These are phyloP conservation scores for Euwallacea similis DNA, from an alignment of 1,140 invertebrate species.

Conservation along the genomic window DNA sequence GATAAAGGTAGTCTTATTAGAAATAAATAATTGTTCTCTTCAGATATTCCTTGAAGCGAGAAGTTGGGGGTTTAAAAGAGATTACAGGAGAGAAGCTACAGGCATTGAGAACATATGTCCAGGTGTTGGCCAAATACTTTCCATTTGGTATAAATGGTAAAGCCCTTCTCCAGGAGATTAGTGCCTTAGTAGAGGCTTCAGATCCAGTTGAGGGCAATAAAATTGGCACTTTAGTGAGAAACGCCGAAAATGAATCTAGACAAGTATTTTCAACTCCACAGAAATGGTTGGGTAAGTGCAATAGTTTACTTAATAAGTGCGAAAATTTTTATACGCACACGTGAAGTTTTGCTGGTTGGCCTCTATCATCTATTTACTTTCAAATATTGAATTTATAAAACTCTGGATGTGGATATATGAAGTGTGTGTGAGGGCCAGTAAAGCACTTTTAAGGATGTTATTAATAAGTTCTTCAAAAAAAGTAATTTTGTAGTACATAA, in stretches of 20 bases:
- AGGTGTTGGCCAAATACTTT: constrained; percentile 71
- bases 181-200: constrained; percentile 54
- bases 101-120: constrained; percentile 74
- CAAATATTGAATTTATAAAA: too few relatives aligned
- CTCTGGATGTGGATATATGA: too few relatives aligned
- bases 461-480: too few relatives aligned
- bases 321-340: too few relatives aligned
- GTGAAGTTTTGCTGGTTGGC: too few relatives aligned
- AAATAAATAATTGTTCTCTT: constrained; percentile 5
- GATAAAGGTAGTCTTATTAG: neutral
- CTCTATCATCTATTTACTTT: too few relatives aligned
- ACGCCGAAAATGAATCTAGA: constrained; percentile 57
- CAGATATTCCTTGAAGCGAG: constrained; percentile 73
- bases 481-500: too few relatives aligned
- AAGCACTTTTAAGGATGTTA: too few relatives aligned
- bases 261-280: constrained; percentile 62
- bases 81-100: constrained; percentile 70
- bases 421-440: too few relatives aligned
- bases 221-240: constrained; percentile 58
- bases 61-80: constrained; percentile 70
- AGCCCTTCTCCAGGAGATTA: constrained; percentile 62
- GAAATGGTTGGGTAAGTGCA: constrained; percentile 63
- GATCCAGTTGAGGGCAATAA: constrained; percentile 61
- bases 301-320: too few relatives aligned
- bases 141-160: constrained; percentile 68